Conservation (phyloP, 2,888 invertebrate species). For the Heliothis peltigera region DNA sequence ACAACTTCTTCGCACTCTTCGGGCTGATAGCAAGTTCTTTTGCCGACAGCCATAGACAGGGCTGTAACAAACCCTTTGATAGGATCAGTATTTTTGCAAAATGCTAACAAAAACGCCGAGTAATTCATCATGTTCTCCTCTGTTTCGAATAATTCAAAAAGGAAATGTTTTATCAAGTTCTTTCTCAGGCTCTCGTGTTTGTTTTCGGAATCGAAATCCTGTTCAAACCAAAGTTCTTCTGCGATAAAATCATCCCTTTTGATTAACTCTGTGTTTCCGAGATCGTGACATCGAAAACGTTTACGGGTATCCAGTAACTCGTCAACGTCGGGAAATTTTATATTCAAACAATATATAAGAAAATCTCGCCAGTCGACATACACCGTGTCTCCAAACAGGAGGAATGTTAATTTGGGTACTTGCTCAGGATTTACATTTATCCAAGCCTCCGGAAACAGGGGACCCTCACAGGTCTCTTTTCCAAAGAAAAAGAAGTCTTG, state of each 20-base stretch:
- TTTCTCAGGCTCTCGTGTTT: slow-evolving; percentile 71
- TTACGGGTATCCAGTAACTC: slow-evolving; percentile 88
- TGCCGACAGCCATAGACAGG: slow-evolving; percentile 89
- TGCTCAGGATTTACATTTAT: slow-evolving; percentile 79
- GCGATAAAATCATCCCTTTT: slow-evolving; percentile 75
- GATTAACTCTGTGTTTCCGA: slow-evolving; percentile 77
- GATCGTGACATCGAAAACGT: slow-evolving; percentile 86
- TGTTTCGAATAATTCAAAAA: slow-evolving; percentile 89
- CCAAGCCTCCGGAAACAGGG: slow-evolving; percentile 82
- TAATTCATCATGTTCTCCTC: slow-evolving; percentile 89
- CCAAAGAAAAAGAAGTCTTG: slow-evolving; percentile 88
- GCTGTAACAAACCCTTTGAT: slow-evolving; percentile 90
- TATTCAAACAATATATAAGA: slow-evolving; percentile 89
- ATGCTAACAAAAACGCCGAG: slow-evolving; percentile 90
- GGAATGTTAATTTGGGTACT: slow-evolving; percentile 80
- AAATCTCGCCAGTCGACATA: slow-evolving; percentile 92
- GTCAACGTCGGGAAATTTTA: slow-evolving; percentile 88
- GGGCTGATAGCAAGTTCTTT: slow-evolving; percentile 84
- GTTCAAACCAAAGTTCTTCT: slow-evolving; percentile 82
- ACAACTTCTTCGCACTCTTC: slow-evolving; percentile 87
- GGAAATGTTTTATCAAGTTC: slow-evolving; percentile 86
- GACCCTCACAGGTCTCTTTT: slow-evolving; percentile 80
- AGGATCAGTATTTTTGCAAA: slow-evolving; percentile 90
- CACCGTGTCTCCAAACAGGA: slow-evolving; percentile 88
- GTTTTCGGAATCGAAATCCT: slow-evolving; percentile 72